Evolutionary conservation across 92 coral and sea anemone genomes (phyloP), one percentile per base, ranked within the genome.

Genomic region (Ricordea florida): DNA sequence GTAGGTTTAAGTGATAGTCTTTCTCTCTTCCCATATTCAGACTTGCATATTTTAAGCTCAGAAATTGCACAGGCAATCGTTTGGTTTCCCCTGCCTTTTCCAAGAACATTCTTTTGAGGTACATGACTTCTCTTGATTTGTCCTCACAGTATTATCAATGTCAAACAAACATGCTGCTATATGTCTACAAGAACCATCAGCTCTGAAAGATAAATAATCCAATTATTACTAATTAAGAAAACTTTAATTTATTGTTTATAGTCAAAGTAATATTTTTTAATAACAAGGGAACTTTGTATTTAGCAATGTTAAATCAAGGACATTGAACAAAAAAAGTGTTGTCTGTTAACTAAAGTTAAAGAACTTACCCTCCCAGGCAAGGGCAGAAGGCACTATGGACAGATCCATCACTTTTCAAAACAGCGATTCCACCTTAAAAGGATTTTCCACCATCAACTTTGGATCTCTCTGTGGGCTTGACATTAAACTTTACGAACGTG

Each of bases 121-220:
- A 32, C 87, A 83, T 38, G 88, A 61, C 10, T 75, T 42, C 45
- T 31, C 36, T 35, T 52, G 22, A 69, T 74, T 82, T 38, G 65
- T 74, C 8, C 70, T 20, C 24, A 72, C 74, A 33, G 80, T 71
- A 26, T 60, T 59, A 34, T 77, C 74, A 23, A 85, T 78, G 29
- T 85, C 90, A 63, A 85, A 85, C 65, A 85, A 48, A 13, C 66
- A 82, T 6, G 90, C 90, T 3, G 86, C 86, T 7, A 63, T 72
- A 33, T 76, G 79, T 45, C 72, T 64, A 42, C 80, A 70, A 6
- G 20, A 48, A 20, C 81, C 90, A 48, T 67, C 78, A 23, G 14
- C 62, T 55, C 29, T 24, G 13, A 4, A 55, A 55, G 24, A 2
- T 14, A 47, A 55, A 55, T 24, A 55, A 17, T n/a, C n/a, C n/a